Conservation (phyloP, 2,888 invertebrate genomes). For the Coelopa pilipes region DNA sequence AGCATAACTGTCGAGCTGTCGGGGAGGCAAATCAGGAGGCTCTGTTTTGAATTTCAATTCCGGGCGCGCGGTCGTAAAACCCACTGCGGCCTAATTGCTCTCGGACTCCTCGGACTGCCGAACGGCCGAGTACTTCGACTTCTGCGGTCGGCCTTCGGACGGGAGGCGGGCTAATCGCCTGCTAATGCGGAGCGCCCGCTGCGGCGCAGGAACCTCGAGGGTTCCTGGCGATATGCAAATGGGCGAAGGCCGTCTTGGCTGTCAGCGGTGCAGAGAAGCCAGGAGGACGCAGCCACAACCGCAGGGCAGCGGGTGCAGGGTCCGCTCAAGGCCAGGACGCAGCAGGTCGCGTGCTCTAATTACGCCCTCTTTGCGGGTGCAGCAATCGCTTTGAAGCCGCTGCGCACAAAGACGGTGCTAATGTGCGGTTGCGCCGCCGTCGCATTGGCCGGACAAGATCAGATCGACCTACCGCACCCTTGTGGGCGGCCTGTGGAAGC, state of each 20-base stretch:
- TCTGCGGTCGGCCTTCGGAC: background rate
- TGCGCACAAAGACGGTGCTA: background rate
- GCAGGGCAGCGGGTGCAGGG: too few species aligned
- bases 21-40: background rate
- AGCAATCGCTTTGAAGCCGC: too few species aligned
- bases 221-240: conserved; percentile 53
- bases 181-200: background rate
- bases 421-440: conserved; percentile 22
- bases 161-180: conserved; percentile 7
- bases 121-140: too few species aligned
- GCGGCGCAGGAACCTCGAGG: background rate
- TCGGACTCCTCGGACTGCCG: background rate
- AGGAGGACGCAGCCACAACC: too few species aligned
- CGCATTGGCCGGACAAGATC: background rate
- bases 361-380: conserved; percentile 42
- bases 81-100: too few species aligned
- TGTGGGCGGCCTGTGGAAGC: background rate
- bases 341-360: conserved; percentile 55
- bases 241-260: conserved; percentile 58
- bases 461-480: background rate
- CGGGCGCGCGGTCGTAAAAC: too few species aligned
- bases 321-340: background rate
- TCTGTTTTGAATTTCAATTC: too few species aligned
- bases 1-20: background rate
- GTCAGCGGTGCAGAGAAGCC: too few species aligned